A percentile compares a stretch with the other conserved stretches of the same genome.
These are phyloP conservation scores for Tetheella fluctuosa DNA, from an alignment of 2,888 invertebrate species.

Conservation along the genomic window DNA sequence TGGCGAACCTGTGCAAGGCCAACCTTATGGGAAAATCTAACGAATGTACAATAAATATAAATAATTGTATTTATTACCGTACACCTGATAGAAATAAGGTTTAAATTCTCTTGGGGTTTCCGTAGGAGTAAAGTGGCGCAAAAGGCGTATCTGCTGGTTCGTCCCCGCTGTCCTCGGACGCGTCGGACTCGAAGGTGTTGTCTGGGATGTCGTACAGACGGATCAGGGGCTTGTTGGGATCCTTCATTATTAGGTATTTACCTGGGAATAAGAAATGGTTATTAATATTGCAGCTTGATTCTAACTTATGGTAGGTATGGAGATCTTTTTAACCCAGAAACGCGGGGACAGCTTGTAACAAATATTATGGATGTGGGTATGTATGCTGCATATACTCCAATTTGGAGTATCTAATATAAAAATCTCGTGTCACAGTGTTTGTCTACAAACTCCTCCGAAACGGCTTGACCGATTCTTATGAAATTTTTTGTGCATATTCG, in stretches of 20 bases:
- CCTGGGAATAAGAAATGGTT: constrained; percentile 50
- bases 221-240: constrained; percentile 99
- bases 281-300: background rate
- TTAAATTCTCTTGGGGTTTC: constrained; percentile 77
- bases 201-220: constrained; percentile 99
- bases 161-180: constrained; percentile 94
- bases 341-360: too few relatives aligned
- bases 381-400: too few relatives aligned
- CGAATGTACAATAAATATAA: constrained; percentile 32
- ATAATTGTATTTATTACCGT: constrained; percentile 5
- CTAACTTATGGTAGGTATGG: background rate
- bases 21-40: constrained; percentile 24
- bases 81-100: constrained; percentile 16
- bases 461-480: too few relatives aligned
- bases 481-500: too few relatives aligned
- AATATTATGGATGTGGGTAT: too few relatives aligned
- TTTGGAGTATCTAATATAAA: too few relatives aligned
- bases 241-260: constrained; percentile 98
- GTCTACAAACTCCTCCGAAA: too few relatives aligned
- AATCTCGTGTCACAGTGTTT: too few relatives aligned
- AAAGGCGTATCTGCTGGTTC: constrained; percentile 82
- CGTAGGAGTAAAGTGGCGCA: constrained; percentile 79
- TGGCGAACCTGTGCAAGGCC: constrained; percentile 38
- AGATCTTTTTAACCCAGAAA: too few relatives aligned
- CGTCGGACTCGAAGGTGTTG: constrained; percentile 99